These are phyloP conservation scores for Litoditis marina DNA, from an alignment of 2,888 invertebrate genomes.

Conservation along the genomic window DNA sequence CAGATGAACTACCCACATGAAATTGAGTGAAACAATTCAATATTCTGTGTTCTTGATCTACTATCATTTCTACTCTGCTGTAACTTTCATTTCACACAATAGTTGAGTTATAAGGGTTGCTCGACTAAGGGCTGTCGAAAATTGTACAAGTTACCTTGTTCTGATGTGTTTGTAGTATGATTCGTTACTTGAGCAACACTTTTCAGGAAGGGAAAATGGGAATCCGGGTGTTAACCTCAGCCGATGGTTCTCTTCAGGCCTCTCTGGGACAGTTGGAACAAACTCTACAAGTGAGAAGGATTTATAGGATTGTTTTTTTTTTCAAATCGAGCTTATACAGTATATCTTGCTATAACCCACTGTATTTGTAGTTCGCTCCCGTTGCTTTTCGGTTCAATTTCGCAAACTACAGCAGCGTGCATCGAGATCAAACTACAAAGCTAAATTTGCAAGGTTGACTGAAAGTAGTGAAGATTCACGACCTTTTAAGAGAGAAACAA, in stretches of 20 bases:
- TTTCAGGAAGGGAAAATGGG: slow-evolving; percentile 2
- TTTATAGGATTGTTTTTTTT: background rate
- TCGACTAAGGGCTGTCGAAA: too few species aligned
- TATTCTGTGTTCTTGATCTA: background rate
- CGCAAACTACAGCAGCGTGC: background rate
- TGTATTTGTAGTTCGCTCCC: too few species aligned
- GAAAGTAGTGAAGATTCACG: background rate
- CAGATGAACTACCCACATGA: background rate
- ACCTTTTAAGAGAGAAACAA: too few species aligned
- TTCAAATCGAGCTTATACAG: background rate
- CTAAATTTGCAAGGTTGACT: too few species aligned
- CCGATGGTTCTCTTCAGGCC: background rate
- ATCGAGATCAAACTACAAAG: background rate
- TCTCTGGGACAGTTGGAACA: background rate
- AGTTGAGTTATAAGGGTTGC: too few species aligned
- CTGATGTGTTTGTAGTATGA: too few species aligned
- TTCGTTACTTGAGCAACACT: too few species aligned
- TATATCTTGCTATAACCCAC: too few species aligned
- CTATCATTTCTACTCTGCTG: background rate
- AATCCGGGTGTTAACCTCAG: background rate
- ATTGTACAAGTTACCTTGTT: too few species aligned
- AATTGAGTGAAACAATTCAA: slow-evolving; percentile 3
- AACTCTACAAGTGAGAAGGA: slow-evolving; percentile 2
- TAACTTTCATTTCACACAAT: background rate
- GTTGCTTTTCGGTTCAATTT: too few species aligned